A percentile compares a stretch with the other conserved stretches of the same genome.
Evolutionary conservation across 2,888 invertebrate genomes (phyloP).

Genomic region (Hedya salicella): DNA sequence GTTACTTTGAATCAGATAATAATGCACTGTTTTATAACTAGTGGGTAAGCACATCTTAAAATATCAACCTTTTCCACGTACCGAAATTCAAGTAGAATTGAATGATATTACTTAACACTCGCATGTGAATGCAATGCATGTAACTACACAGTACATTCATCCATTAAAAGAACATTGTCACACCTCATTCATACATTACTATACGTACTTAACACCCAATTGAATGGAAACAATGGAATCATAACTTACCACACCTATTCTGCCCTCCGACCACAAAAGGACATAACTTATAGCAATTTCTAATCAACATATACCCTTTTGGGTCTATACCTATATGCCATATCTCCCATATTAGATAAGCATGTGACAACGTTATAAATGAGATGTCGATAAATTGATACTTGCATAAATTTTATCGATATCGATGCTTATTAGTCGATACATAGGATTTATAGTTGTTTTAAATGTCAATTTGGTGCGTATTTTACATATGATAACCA

Average conservation of each 20-base stretch:
- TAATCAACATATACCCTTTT: constrained; percentile 2
- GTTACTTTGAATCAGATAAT: no score
- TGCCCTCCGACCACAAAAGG: constrained; percentile 55
- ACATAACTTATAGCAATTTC: constrained; percentile 39
- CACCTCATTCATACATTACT: constrained; percentile 32
- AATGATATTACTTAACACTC: no score
- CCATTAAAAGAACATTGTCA: constrained; percentile 31
- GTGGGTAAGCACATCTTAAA: no score
- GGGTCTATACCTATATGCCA: neutral
- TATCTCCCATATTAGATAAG: constrained; percentile 40
- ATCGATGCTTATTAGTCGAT: constrained; percentile 39
- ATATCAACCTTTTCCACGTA: no score
- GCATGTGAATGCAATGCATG: constrained; percentile 10
- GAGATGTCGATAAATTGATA: constrained; percentile 56
- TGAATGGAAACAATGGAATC: constrained; percentile 51
- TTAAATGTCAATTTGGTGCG: constrained; percentile 43
- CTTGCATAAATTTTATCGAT: constrained; percentile 45
- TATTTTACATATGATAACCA: constrained; percentile 45
- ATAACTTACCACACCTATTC: constrained; percentile 59
- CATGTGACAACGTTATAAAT: constrained; percentile 57
- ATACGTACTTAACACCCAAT: constrained; percentile 42
- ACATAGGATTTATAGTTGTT: constrained; percentile 36
- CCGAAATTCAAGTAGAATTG: no score
- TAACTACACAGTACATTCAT: constrained; percentile 1
- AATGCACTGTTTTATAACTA: no score